Evolutionary conservation across 2,797 vertebrate species (phyloP).

Genomic region (Clamator glandarius): DNA sequence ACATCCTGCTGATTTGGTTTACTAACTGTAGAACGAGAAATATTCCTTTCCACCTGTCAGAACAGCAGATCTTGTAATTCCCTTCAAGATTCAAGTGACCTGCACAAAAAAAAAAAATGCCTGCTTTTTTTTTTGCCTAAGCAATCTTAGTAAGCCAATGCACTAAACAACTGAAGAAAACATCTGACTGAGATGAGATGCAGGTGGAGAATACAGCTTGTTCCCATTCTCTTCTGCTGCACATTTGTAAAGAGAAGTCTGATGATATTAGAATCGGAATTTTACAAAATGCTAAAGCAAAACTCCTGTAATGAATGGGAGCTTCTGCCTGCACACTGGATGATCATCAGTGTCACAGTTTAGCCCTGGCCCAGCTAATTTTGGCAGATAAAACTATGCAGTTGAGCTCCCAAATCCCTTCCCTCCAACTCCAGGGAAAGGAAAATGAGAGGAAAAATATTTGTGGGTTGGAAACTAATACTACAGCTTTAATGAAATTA

Average conservation of each 20-base stretch:
- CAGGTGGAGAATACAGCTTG: neutral
- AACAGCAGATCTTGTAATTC: conserved; percentile 36
- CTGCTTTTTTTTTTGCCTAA: neutral
- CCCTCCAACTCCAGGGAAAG: too few species aligned
- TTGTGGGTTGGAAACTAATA: too few species aligned
- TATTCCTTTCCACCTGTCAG: conserved; percentile 9
- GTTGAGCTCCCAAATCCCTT: too few species aligned
- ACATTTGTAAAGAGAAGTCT: neutral
- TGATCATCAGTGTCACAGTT: neutral
- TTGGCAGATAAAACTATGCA: too few species aligned
- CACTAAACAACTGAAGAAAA: neutral
- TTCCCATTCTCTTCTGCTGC: neutral
- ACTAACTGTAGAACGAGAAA: conserved; percentile 37
- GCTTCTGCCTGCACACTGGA: neutral
- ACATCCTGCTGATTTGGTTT: conserved; percentile 38
- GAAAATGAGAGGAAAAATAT: too few species aligned
- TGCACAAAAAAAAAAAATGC: neutral
- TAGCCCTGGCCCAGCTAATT: too few species aligned
- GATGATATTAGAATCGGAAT: neutral
- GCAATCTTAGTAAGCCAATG: neutral
- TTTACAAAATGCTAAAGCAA: neutral
- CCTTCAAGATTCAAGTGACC: neutral
- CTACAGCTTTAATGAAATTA: too few species aligned
- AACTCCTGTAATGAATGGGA: neutral
- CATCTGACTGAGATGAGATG: neutral